These are phyloP conservation scores for Nyctibius grandis DNA, from an alignment of 2,797 vertebrate genomes.

Conservation along the genomic window DNA sequence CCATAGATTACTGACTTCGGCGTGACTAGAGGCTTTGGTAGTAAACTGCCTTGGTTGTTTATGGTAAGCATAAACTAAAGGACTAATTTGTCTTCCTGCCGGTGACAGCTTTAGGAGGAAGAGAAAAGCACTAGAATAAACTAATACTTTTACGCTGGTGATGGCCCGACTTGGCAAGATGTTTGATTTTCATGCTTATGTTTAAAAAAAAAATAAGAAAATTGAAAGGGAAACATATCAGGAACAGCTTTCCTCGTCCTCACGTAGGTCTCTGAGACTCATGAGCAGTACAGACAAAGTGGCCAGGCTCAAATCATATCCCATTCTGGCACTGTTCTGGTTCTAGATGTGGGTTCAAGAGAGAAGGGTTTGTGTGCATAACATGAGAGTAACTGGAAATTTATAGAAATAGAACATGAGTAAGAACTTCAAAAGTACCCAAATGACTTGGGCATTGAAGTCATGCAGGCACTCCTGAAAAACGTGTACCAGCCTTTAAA, in stretches of 20 bases:
- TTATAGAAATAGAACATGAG: neutral
- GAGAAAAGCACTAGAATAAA: neutral
- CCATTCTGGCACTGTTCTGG: neutral
- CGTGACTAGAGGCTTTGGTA: neutral
- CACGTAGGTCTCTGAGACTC: neutral
- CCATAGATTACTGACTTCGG: rapidly evolving
- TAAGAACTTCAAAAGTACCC: slow-evolving; percentile 37
- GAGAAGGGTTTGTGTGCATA: neutral
- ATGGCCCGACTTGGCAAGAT: neutral
- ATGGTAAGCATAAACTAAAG: neutral
- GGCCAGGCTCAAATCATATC: neutral
- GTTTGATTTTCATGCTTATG: neutral
- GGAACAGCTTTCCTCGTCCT: neutral
- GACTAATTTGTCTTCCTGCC: rapidly evolving
- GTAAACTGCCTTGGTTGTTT: neutral
- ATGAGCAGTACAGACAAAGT: neutral
- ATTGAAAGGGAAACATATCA: rapidly evolving
- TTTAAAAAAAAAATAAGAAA: neutral
- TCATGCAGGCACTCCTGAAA: slow-evolving; percentile 31
- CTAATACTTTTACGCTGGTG: neutral
- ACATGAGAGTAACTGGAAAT: neutral
- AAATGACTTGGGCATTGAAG: slow-evolving; percentile 18
- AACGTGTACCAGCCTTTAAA: neutral
- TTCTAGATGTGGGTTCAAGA: neutral
- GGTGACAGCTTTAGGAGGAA: neutral